Percentiles rank a stretch among this genome's conserved stretches.
Conservation (phyloP, 2,888 invertebrate species). For the Aproaerema taeniolella region DNA sequence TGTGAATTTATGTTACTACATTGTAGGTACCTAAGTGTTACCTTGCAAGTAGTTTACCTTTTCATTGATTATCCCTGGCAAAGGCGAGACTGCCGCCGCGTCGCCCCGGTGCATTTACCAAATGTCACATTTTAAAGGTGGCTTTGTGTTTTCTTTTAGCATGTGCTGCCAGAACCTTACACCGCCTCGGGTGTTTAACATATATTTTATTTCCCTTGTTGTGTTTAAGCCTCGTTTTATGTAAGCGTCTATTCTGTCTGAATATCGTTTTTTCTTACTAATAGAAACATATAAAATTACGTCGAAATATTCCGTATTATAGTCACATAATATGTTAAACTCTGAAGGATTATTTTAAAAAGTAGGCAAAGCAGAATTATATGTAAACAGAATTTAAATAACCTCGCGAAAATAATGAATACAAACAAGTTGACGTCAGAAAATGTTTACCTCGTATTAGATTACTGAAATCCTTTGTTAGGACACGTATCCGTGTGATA, state of each 20-base stretch:
- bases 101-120: not conserved
- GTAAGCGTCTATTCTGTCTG: too few species aligned
- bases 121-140: constrained; percentile 1
- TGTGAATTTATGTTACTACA: too few species aligned
- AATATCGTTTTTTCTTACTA: too few species aligned
- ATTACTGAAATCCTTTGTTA: constrained; percentile 9
- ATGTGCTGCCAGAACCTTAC: not conserved
- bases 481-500: constrained; percentile 8
- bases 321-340: too few species aligned
- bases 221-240: not conserved
- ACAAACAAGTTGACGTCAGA: constrained; percentile 2
- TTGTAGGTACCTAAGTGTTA: too few species aligned
- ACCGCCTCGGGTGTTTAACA: not conserved
- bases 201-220: not conserved
- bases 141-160: constrained; percentile 1
- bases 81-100: not conserved
- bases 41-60: too few species aligned
- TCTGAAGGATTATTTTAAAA: too few species aligned
- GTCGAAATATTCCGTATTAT: too few species aligned
- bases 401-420: not conserved
- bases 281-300: too few species aligned
- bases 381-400: too few species aligned
- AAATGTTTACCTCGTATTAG: constrained; percentile 7
- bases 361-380: too few species aligned
- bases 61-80: not conserved